Evolutionary conservation across 2,888 invertebrate species (phyloP).

Genomic region (Leptothorax acervorum): DNA sequence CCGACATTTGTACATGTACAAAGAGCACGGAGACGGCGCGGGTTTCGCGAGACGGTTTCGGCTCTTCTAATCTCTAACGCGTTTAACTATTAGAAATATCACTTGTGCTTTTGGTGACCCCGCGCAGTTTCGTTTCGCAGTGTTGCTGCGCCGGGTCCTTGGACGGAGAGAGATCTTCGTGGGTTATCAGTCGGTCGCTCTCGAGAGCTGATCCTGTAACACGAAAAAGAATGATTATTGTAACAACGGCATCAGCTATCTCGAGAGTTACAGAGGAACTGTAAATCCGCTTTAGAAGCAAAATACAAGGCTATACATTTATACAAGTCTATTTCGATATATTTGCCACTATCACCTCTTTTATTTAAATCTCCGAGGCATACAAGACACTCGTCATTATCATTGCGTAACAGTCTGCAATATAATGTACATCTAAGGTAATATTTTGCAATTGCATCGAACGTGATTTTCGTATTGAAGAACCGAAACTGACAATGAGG

Average conservation of each 20-base stretch:
- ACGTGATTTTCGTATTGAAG: not conserved
- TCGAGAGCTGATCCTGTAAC: constrained; percentile 66
- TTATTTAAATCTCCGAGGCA: not conserved
- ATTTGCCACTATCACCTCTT: not conserved
- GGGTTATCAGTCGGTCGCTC: constrained; percentile 65
- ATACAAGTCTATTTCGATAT: not conserved
- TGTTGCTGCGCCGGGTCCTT: constrained; percentile 73
- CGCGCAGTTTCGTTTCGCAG: constrained; percentile 65
- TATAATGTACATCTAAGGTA: not conserved
- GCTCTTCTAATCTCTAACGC: constrained; percentile 52
- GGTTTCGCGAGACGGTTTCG: constrained; percentile 20
- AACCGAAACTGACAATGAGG: not conserved
- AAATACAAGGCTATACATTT: not conserved
- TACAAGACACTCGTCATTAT: not conserved
- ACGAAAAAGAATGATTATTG: constrained; percentile 2
- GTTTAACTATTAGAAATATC: constrained; percentile 74
- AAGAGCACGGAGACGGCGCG: not conserved
- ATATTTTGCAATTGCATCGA: constrained; percentile 1
- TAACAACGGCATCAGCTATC: not conserved
- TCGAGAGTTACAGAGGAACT: not conserved
- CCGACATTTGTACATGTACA: constrained; percentile 34
- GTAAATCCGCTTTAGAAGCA: not conserved
- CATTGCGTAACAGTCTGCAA: not conserved
- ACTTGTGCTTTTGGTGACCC: constrained; percentile 75
- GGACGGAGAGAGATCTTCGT: constrained; percentile 82